Conservation (phyloP, 2,888 invertebrate genomes). For the Achlya flavicornis region DNA sequence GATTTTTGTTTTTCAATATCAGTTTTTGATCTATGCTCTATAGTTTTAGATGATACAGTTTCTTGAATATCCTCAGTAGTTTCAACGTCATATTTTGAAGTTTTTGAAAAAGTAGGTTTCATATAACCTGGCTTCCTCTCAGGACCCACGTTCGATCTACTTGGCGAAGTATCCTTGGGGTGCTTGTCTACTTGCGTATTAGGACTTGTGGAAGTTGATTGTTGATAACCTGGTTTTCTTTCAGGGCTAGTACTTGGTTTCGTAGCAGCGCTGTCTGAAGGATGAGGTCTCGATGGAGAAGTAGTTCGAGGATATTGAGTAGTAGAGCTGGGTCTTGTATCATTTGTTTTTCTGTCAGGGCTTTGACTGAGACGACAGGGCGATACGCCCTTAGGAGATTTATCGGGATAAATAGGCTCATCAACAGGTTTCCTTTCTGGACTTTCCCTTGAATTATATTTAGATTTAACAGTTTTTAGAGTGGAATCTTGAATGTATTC, state of each 20-base stretch:
- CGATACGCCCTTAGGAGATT: not conserved
- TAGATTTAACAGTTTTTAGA: conserved; percentile 20
- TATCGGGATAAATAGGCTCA: not conserved
- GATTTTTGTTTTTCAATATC: not conserved
- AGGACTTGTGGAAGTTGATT: conserved; percentile 43
- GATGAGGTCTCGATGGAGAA: not conserved
- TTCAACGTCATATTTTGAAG: conserved; percentile 24
- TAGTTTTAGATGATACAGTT: conserved; percentile 3
- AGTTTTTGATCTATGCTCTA: not conserved
- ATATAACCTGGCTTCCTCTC: conserved; percentile 23
- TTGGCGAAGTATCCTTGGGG: conserved; percentile 17
- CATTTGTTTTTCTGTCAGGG: conserved; percentile 29
- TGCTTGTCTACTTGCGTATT: not conserved
- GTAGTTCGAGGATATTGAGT: not conserved
- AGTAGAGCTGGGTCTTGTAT: not conserved
- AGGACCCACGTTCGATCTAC: conserved; percentile 23
- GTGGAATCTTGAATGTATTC: conserved; percentile 20
- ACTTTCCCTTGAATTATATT: conserved; percentile 25
- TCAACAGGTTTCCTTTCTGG: not conserved
- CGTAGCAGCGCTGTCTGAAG: not conserved
- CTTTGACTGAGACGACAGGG: conserved; percentile 1
- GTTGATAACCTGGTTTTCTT: conserved; percentile 44
- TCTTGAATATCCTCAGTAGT: conserved; percentile 9
- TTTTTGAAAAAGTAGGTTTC: conserved; percentile 29
- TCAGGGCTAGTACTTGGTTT: conserved; percentile 26